A percentile compares a stretch with the other conserved stretches of the same genome.
These are phyloP conservation scores for Popillia japonica DNA, from an alignment of 1,140 invertebrate genomes.

Conservation along the genomic window DNA sequence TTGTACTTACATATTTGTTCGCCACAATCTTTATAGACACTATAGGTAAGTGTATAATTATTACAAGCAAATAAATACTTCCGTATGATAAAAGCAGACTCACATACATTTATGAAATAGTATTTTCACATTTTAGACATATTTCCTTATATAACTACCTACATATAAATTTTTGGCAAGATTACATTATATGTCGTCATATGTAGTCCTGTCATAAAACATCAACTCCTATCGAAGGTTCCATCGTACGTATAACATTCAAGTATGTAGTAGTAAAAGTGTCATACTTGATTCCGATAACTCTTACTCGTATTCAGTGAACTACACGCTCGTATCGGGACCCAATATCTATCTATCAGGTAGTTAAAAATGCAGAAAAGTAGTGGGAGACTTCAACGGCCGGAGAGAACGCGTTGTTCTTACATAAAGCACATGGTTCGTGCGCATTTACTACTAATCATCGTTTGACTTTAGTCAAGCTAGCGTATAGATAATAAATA, in stretches of 20 bases:
- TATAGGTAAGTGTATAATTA: no score
- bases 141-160: no score
- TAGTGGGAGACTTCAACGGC: conserved; percentile 30
- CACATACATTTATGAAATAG: no score
- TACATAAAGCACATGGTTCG: background rate
- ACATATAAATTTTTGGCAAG: no score
- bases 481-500: no score
- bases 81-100: no score
- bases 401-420: conserved; percentile 3
- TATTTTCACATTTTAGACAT: no score
- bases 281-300: background rate
- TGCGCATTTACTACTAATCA: conserved; percentile 10
- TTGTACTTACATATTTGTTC: no score
- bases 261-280: background rate
- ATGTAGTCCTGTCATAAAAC: no score
- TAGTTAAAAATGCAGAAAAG: conserved; percentile 1
- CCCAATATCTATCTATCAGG: conserved; percentile 44
- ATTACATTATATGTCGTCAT: no score
- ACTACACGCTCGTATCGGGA: conserved; percentile 56
- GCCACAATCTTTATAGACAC: no score
- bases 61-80: no score
- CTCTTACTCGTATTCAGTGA: background rate
- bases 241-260: background rate
- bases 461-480: background rate
- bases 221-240: background rate